Evolutionary conservation across 1,140 invertebrate genomes (phyloP).

Genomic region (Tenebrio molitor): DNA sequence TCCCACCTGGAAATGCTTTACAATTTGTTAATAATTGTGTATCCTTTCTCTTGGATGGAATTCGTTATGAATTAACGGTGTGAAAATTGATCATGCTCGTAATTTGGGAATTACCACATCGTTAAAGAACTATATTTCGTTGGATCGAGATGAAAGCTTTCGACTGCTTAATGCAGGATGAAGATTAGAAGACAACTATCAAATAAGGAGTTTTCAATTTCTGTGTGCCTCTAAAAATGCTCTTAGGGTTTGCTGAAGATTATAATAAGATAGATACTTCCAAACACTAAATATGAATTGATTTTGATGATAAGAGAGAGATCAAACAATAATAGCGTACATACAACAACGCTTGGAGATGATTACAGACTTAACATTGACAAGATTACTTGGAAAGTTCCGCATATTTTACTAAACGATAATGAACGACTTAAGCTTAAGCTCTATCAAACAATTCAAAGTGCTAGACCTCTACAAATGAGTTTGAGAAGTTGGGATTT

Average conservation of each 20-base stretch:
- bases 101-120: conserved; percentile 64
- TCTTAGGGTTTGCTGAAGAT: conserved; percentile 68
- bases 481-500: conserved; percentile 50
- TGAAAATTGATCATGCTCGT: conserved; percentile 66
- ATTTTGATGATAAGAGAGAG: conserved; percentile 65
- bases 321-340: conserved; percentile 56
- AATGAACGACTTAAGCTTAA: conserved; percentile 10
- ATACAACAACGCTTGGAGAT: conserved; percentile 1
- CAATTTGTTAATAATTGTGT: conserved; percentile 64
- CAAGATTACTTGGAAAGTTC: conserved; percentile 51
- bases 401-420: conserved; percentile 44
- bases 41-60: conserved; percentile 66
- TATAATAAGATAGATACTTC: conserved; percentile 66
- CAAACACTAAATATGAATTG: conserved; percentile 67
- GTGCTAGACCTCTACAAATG: conserved; percentile 44
- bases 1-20: neutral
- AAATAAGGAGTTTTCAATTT: conserved; percentile 61
- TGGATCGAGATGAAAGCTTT: conserved; percentile 51
- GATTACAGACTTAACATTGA: neutral
- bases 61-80: conserved; percentile 67
- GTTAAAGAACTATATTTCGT: conserved; percentile 65
- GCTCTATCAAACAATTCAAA: conserved; percentile 47
- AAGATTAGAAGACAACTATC: conserved; percentile 43
- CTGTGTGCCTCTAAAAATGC: conserved; percentile 63
- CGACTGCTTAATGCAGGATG: conserved; percentile 60